These are phyloP conservation scores for Cyclina sinensis DNA, from an alignment of 1,140 invertebrate genomes.

Conservation along the genomic window DNA sequence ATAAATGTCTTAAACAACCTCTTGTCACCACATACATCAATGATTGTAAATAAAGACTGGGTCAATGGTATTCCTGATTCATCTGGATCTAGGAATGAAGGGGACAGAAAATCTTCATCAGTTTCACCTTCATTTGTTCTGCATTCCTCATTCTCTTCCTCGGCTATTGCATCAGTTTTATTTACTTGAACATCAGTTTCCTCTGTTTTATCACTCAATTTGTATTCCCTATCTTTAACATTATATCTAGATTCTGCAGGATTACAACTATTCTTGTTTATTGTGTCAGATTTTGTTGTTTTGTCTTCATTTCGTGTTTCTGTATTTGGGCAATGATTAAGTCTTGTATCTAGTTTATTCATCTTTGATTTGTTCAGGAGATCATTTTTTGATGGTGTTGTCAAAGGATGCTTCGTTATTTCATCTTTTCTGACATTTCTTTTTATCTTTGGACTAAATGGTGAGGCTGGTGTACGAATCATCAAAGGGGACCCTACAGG, in stretches of 20 bases:
- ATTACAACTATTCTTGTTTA: neutral
- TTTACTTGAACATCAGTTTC: neutral
- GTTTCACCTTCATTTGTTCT: conserved; percentile 34
- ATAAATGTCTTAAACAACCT: conserved; percentile 86
- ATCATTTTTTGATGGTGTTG: neutral
- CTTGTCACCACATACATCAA: conserved; percentile 85
- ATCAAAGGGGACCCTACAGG: neutral
- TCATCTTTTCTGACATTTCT: neutral
- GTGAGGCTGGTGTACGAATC: neutral
- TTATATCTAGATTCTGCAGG: neutral
- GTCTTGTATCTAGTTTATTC: neutral
- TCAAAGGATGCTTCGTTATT: neutral
- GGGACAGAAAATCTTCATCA: conserved; percentile 46
- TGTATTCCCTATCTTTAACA: neutral
- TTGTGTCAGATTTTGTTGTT: too few species aligned
- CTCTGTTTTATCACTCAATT: neutral
- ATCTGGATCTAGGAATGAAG: conserved; percentile 69
- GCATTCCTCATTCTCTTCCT: conserved; percentile 13
- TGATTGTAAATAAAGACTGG: conserved; percentile 84
- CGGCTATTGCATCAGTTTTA: neutral
- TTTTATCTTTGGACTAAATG: conserved; percentile 55
- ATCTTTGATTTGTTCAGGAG: neutral
- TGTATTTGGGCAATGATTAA: neutral
- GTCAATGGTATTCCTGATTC: conserved; percentile 68
- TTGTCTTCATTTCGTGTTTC: neutral